Evolutionary conservation across 2,888 invertebrate species (phyloP), one percentile per base, ranked within the genome.

Genomic region (Pocota personata): DNA sequence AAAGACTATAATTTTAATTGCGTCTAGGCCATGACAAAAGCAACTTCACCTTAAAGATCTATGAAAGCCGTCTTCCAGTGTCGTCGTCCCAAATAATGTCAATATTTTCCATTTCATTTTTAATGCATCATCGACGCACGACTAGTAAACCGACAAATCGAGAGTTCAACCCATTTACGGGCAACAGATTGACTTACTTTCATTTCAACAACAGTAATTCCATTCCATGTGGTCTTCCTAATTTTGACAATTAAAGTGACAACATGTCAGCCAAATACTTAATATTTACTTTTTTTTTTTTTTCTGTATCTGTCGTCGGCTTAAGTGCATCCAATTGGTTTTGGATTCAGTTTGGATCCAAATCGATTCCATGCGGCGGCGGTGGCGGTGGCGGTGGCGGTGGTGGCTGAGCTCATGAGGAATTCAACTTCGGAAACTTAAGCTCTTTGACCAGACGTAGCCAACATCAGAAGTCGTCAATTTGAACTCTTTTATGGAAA

Each of bases 171-270:
- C 48, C 76, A 50, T 76, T 48, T 37, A 58, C 24, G 67, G 76
- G 14, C 21, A 43, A 52, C 64, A 58, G 58, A 62, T 84, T 69
- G 82, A 84, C 84, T 84, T 84, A 84, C 84, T 80, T 84, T 80
- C 75, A 66, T 84, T 58, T 71, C 55, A 57, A 57, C 82, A 76
- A 71, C 32, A 66, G 69, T 62, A 62, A 67, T 48, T 62, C 67
- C 21, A 67, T 48, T 62, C 67, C 21, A 80, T 76, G 86, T 82
- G 82, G 86, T 82, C 73, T 80, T 82, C 35, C 82, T 82, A 62
- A 72, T 71, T 82, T 86, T 82, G 72, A 72, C 46, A 46, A 86
- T 72, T 72, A 67, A 55, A 75, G 32, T 46, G 58, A 84, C 75
- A 80, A 80, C 84, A 62, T 62, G 52, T 57, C 76, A 72, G 32